Conservation (phyloP, 2,797 vertebrate genomes). For the Phataginus tetradactyla region DNA sequence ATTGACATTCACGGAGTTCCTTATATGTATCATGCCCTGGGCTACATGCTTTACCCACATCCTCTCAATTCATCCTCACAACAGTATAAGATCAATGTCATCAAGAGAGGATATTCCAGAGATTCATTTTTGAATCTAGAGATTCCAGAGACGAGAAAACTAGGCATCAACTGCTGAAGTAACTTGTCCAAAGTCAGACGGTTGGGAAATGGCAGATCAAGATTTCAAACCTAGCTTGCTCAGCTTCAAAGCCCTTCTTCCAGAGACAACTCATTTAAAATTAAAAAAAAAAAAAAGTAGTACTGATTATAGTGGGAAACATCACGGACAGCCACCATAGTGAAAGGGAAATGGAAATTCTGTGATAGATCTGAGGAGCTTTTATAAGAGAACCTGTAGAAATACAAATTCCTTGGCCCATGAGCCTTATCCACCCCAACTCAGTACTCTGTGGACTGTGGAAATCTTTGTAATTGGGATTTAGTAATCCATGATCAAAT, state of each 20-base stretch:
- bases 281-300: not conserved
- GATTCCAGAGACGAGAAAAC: not conserved
- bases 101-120: not conserved
- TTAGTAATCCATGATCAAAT: not conserved
- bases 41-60: not conserved
- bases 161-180: not conserved
- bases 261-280: not conserved
- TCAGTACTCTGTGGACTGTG: not conserved
- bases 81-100: not conserved
- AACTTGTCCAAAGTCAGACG: not conserved
- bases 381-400: not conserved
- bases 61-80: not conserved
- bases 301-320: not conserved
- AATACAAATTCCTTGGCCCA: not conserved
- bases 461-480: slow-evolving; percentile 27
- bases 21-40: not conserved
- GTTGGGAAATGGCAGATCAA: not conserved
- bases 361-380: not conserved
- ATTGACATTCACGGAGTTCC: not conserved
- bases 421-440: not conserved
- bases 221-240: slow-evolving; percentile 12
- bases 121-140: not conserved
- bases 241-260: not conserved
- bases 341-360: slow-evolving; percentile 31
- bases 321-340: not conserved